Evolutionary conservation across 2,113 vertebrate genomes (phyloP).

Genomic region (Galemys pyrenaicus): DNA sequence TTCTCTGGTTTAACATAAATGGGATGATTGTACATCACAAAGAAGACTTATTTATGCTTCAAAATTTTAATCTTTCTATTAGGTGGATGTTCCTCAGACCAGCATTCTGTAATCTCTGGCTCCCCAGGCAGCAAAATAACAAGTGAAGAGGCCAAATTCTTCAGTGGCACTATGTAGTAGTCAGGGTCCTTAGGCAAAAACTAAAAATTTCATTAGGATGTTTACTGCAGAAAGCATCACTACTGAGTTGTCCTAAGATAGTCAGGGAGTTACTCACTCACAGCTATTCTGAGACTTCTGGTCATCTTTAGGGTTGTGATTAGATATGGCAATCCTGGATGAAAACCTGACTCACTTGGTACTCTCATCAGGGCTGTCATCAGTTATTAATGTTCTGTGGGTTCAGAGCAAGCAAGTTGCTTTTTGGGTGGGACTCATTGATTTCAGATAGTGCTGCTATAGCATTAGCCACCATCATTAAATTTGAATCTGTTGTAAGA

Average conservation of each 20-base stretch:
- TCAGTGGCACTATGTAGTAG: slow-evolving; percentile 97
- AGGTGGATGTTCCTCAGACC: slow-evolving; percentile 99
- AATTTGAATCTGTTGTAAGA: too few relatives aligned
- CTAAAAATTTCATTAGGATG: slow-evolving; percentile 98
- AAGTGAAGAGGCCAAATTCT: slow-evolving; percentile 96
- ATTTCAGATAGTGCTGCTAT: slow-evolving; percentile 98
- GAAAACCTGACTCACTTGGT: slow-evolving; percentile 99
- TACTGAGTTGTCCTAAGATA: slow-evolving; percentile 98
- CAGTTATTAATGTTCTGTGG: slow-evolving; percentile 99
- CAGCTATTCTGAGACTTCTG: slow-evolving; percentile 98
- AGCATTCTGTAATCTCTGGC: slow-evolving; percentile 96
- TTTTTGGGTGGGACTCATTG: slow-evolving; percentile 98
- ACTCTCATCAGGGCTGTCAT: slow-evolving; percentile 96
- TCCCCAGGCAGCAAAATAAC: slow-evolving; percentile 98
- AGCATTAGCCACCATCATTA: slow-evolving; percentile 95
- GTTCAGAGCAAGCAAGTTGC: slow-evolving; percentile 98
- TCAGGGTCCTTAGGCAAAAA: slow-evolving; percentile 97
- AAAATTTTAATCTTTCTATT: slow-evolving; percentile 98
- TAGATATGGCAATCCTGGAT: slow-evolving; percentile 98
- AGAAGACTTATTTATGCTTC: slow-evolving; percentile 99
- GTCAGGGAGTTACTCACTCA: slow-evolving; percentile 96
- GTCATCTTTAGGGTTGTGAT: slow-evolving; percentile 99
- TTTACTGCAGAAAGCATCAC: slow-evolving; percentile 98
- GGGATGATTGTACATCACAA: slow-evolving; percentile 98
- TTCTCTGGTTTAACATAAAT: slow-evolving; percentile 99